Base-by-base conservation (phyloP, 1,140 invertebrate genomes). In the Drosophila orena region DNA sequence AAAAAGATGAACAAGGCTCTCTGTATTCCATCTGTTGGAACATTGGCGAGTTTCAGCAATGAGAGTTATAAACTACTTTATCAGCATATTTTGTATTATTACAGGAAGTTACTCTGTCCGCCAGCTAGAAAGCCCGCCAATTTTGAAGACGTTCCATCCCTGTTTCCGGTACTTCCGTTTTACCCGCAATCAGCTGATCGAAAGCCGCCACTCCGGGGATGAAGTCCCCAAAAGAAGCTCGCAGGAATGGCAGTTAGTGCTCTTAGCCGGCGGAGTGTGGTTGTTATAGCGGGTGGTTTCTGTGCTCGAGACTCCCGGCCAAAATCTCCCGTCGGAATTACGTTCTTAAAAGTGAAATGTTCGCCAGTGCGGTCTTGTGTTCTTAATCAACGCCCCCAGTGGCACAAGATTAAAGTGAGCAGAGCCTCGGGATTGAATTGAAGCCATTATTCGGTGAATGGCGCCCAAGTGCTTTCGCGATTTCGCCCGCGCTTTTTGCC, bases 321-420 rank as follows among this genome's bases (percentile, higher is more conserved):
- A 20, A 60, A 44, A 59, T 38, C 54, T 20, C 30, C 24, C 35
- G 52, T 58, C 60, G 35, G 27, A 53, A 52, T 69, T 78, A 79
- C 79, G 79, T 74, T 43, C 57, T 56, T 47, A 22, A 43, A 42
- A 56, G 8, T 22, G 22, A 37, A 55, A 52, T 40, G 46, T 53
- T 30, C 37, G 34, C 38, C 47, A n/a, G 27, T 17, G 49, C 49
- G 34, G 11, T 55, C 30, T 27, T 68, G 71, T 52, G 46, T 44
- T 56, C 59, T 74, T 66, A 66, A 65, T 79, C 54, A 57, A 68
- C 68, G 55, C 30, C 58, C 47, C 56, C 54, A 69, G 72, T 84
- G 79, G 70, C 62, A 79, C 55, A 75, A 71, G 57, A 56, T 83
- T 78, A 70, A 84, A 84, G 80, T 84, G 80, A 30, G 70, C 47